Conservation (phyloP, 1,140 invertebrate species). For the Hylyphantes graminicola region DNA sequence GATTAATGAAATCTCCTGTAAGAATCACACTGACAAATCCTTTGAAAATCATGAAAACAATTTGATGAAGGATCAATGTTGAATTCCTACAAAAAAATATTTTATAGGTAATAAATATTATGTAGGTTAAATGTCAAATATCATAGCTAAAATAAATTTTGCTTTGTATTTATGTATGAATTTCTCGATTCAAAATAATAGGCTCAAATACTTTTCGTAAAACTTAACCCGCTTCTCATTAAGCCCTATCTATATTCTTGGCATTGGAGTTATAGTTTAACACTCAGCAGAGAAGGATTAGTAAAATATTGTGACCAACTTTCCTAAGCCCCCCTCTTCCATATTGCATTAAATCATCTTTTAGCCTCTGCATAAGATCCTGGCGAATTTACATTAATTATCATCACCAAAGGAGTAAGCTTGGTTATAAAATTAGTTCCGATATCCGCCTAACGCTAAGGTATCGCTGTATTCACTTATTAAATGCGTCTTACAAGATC, state of each 20-base stretch:
- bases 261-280: background rate
- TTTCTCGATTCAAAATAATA: background rate
- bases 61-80: too few relatives aligned
- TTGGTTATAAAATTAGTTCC: slow-evolving; percentile 42
- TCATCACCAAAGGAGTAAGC: background rate
- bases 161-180: too few relatives aligned
- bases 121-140: too few relatives aligned
- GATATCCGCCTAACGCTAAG: slow-evolving; percentile 17
- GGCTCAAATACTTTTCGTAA: background rate
- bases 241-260: background rate
- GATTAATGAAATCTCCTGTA: too few relatives aligned
- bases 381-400: slow-evolving; percentile 54
- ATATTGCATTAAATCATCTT: slow-evolving; percentile 29
- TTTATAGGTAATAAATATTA: too few relatives aligned
- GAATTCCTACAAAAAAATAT: too few relatives aligned
- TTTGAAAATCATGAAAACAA: too few relatives aligned
- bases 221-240: background rate
- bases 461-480: slow-evolving; percentile 23
- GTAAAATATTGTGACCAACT: slow-evolving; percentile 7
- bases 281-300: slow-evolving; percentile 31
- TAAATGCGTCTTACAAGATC: slow-evolving; percentile 3
- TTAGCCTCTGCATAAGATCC: slow-evolving; percentile 2
- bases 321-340: background rate
- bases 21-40: too few relatives aligned
- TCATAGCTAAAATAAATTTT: too few relatives aligned